phyloP scores from a whole-genome alignment of 2,888 invertebrate species.

The Alloplasta piceator region DNA sequence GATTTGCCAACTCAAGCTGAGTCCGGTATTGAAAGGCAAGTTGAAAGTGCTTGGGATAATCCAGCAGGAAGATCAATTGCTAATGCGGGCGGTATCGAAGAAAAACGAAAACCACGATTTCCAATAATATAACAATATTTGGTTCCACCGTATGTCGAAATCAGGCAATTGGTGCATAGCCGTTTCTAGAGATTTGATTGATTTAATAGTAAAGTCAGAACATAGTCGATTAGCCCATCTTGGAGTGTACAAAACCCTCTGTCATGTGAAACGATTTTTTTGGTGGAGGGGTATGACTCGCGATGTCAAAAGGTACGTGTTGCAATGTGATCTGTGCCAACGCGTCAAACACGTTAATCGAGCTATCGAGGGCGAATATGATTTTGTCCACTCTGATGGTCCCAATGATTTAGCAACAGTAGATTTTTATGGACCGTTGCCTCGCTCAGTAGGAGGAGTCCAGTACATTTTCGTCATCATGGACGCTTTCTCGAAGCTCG shows the following conservation, averaged over 20 bases:
- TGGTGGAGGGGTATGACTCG: neutral
- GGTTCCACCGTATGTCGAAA: neutral
- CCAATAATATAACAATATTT: neutral
- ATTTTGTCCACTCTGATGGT: neutral
- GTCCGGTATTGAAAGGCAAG: neutral
- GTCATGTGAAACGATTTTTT: neutral
- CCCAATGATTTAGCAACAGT: neutral
- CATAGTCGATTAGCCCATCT: slow-evolving; percentile 1
- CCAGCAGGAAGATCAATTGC: neutral
- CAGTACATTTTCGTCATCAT: slow-evolving; percentile 13
- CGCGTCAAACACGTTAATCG: neutral
- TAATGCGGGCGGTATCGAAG: neutral
- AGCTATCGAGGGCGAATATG: neutral
- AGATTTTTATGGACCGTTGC: neutral
- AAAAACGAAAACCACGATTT: neutral
- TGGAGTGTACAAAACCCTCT: neutral
- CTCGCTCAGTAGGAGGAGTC: neutral
- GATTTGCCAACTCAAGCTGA: neutral
- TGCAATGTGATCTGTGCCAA: neutral
- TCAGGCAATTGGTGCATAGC: neutral
- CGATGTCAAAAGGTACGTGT: neutral
- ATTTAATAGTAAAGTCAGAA: neutral
- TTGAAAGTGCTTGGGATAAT: neutral
- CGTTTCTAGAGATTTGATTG: neutral
- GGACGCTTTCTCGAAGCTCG: neutral